phyloP scores from a whole-genome alignment of 2,113 vertebrate genomes.

The Ammodytes marinus region DNA sequence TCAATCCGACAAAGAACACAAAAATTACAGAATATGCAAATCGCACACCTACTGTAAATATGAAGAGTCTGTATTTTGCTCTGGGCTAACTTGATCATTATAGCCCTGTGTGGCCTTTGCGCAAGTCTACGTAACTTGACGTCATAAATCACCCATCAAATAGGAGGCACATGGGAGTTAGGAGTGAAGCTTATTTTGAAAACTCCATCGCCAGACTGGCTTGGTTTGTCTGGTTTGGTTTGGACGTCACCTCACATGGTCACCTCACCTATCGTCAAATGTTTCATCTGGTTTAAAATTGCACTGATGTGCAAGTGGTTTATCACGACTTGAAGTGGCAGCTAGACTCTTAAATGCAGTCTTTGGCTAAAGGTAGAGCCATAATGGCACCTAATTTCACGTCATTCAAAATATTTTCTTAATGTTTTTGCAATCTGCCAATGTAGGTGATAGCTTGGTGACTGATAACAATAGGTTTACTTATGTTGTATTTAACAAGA shows the following conservation, averaged over 20 bases:
- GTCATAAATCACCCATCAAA: constrained; percentile 75
- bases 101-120: constrained; percentile 74
- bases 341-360: constrained; percentile 52
- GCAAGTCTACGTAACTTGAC: constrained; percentile 74
- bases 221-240: constrained; percentile 61
- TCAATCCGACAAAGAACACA: constrained; percentile 43
- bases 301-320: constrained; percentile 50
- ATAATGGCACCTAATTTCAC: constrained; percentile 62
- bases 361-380: constrained; percentile 48
- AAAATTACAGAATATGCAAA: constrained; percentile 65
- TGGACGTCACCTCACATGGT: constrained; percentile 62
- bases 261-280: constrained; percentile 51
- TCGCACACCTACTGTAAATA: constrained; percentile 63
- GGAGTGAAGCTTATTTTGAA: constrained; percentile 60
- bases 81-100: constrained; percentile 58
- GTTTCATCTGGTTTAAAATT: constrained; percentile 59
- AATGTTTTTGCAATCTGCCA: constrained; percentile 37
- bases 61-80: constrained; percentile 71
- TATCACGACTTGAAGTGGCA: constrained; percentile 48
- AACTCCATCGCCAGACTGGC: constrained; percentile 43
- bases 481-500: neutral
- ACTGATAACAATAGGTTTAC: constrained; percentile 8
- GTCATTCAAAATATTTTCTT: constrained; percentile 25
- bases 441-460: constrained; percentile 12
- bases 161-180: constrained; percentile 60